These are phyloP conservation scores for Hartigia nigra DNA, from an alignment of 2,888 invertebrate genomes.

Conservation along the genomic window DNA sequence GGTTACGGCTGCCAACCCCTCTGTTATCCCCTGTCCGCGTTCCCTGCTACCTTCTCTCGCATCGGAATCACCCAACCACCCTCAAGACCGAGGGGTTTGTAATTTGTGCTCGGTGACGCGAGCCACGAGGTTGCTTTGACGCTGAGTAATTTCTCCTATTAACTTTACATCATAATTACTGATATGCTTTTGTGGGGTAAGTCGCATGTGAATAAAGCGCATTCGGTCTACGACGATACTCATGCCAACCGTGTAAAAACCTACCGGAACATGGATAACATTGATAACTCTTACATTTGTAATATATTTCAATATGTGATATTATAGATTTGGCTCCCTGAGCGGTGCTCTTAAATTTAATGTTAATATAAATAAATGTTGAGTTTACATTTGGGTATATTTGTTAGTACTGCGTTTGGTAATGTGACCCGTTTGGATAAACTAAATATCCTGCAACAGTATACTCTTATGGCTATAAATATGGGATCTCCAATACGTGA, in stretches of 20 bases:
- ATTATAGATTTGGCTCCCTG: too few relatives aligned
- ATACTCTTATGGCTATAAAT: too few relatives aligned
- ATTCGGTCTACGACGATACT: slow-evolving; percentile 2
- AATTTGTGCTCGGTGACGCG: slow-evolving; percentile 54
- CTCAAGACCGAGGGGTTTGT: slow-evolving; percentile 39
- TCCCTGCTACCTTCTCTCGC: slow-evolving; percentile 6
- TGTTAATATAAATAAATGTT: too few relatives aligned
- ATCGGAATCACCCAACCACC: slow-evolving; percentile 18
- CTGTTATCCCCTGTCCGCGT: not conserved
- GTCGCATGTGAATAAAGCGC: slow-evolving; percentile 33
- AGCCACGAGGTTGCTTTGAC: slow-evolving; percentile 42
- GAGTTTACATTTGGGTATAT: too few relatives aligned
- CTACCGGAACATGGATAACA: not conserved
- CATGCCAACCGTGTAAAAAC: not conserved
- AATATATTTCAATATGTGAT: too few relatives aligned
- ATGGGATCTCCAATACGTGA: too few relatives aligned
- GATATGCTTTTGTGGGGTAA: slow-evolving; percentile 38
- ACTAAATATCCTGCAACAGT: too few relatives aligned
- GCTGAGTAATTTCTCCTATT: slow-evolving; percentile 46
- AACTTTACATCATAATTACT: slow-evolving; percentile 44
- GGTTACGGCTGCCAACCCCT: slow-evolving; percentile 29
- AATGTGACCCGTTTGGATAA: too few relatives aligned
- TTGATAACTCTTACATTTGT: too few relatives aligned
- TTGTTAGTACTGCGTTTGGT: too few relatives aligned
- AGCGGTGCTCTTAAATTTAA: too few relatives aligned